phyloP scores from a whole-genome alignment of 1,140 invertebrate genomes.

The Calycopis cecrops region DNA sequence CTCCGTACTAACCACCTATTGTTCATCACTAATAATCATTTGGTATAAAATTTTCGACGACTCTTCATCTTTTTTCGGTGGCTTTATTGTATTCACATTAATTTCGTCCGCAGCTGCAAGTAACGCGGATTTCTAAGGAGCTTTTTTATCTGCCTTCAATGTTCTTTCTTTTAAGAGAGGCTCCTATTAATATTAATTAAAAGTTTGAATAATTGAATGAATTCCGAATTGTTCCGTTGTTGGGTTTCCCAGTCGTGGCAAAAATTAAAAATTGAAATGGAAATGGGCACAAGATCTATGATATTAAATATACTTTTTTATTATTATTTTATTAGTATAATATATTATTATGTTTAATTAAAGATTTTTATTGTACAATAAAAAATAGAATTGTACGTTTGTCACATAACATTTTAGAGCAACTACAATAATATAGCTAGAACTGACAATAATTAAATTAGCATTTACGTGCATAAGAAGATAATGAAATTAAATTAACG shows the following conservation, averaged over 20 bases:
- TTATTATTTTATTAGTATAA: too few relatives aligned
- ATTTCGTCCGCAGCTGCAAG: constrained; percentile 64
- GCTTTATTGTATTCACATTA: constrained; percentile 72
- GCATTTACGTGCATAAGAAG: too few relatives aligned
- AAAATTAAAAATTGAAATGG: constrained; percentile 63
- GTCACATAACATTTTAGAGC: too few relatives aligned
- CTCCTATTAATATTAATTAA: constrained; percentile 74
- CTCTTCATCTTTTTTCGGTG: constrained; percentile 60
- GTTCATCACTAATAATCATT: constrained; percentile 62
- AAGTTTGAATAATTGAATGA: constrained; percentile 73
- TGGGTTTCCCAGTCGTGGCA: constrained; percentile 54
- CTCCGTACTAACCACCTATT: constrained; percentile 52
- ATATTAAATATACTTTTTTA: too few relatives aligned
- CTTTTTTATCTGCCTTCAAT: constrained; percentile 67
- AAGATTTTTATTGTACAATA: too few relatives aligned
- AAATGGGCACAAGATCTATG: constrained; percentile 41
- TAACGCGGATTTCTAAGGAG: constrained; percentile 67
- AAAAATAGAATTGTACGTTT: too few relatives aligned
- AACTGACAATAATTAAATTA: too few relatives aligned
- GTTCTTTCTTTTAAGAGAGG: constrained; percentile 70
- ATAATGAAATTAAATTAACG: too few relatives aligned
- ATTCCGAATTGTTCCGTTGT: constrained; percentile 69
- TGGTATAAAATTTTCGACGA: constrained; percentile 60
- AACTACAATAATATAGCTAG: too few relatives aligned
- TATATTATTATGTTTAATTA: too few relatives aligned